phyloP scores from a whole-genome alignment of 2,888 invertebrate species.

The Pteria penguin region DNA sequence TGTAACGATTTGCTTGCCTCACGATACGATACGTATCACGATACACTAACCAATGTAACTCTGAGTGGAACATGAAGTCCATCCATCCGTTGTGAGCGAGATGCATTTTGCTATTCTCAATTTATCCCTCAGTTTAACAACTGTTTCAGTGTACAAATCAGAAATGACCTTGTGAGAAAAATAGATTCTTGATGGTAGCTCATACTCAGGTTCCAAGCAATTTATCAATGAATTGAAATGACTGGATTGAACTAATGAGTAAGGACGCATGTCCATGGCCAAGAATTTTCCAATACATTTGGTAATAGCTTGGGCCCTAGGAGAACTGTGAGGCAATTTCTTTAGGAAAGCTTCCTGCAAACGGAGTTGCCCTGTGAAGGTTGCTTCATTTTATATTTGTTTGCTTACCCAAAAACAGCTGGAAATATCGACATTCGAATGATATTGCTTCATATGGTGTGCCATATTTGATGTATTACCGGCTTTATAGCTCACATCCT shows the following conservation, averaged over 20 bases:
- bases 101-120: constrained; percentile 8
- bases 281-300: constrained; percentile 4
- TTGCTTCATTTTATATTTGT: not conserved
- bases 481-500: not conserved
- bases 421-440: not conserved
- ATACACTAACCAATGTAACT: too few relatives aligned
- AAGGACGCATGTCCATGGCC: constrained; percentile 37
- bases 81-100: too few relatives aligned
- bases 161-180: constrained; percentile 40
- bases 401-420: not conserved
- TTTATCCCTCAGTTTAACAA: constrained; percentile 4
- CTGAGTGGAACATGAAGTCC: too few relatives aligned
- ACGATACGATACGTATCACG: too few relatives aligned
- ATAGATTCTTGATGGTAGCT: constrained; percentile 22
- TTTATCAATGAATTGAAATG: constrained; percentile 36
- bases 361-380: not conserved
- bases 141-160: constrained; percentile 18
- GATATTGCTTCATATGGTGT: constrained; percentile 11
- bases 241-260: constrained; percentile 22
- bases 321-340: not conserved
- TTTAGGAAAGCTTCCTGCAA: not conserved
- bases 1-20: too few relatives aligned
- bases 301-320: not conserved
- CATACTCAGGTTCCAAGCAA: constrained; percentile 36
- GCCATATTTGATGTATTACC: constrained; percentile 21